Percentiles rank a stretch among this genome's conserved stretches.
These are phyloP conservation scores for Labeo rohita DNA, from an alignment of 2,113 vertebrate genomes.

Conservation along the genomic window DNA sequence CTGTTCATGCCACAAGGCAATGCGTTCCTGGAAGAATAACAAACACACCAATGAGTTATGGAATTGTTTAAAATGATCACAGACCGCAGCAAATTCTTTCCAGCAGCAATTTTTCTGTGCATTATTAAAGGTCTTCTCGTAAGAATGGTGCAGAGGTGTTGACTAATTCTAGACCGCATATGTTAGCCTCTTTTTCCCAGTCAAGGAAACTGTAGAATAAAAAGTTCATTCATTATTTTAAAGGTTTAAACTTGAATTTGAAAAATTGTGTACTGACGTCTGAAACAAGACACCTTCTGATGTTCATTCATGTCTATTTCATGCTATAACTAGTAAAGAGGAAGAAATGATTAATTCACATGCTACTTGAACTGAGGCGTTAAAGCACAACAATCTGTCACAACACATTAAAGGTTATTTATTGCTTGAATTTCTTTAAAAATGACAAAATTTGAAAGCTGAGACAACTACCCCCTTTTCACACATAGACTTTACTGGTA, in stretches of 20 bases:
- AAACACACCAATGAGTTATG: neutral
- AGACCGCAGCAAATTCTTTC: neutral
- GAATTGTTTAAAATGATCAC: neutral
- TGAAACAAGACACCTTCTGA: no score
- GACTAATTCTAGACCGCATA: neutral
- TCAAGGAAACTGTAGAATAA: neutral
- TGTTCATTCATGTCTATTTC: no score
- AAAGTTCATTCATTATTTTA: neutral
- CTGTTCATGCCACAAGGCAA: conserved; percentile 90
- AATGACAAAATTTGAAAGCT: no score
- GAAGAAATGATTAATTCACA: no score
- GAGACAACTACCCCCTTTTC: no score
- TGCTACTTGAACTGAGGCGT: no score
- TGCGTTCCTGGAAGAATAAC: conserved; percentile 80
- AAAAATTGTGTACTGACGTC: no score
- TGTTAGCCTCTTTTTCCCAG: neutral
- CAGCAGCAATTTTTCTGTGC: neutral
- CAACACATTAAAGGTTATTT: no score
- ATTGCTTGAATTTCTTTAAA: no score
- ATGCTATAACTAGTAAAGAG: no score
- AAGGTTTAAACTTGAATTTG: neutral
- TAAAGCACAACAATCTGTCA: no score
- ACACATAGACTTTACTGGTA: no score
- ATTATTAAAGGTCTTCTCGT: neutral
- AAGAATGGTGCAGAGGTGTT: neutral